Percentiles rank a stretch among this genome's conserved stretches.
phyloP scores from a whole-genome alignment of 2,113 vertebrate genomes.

The Periophthalmus modestus region DNA sequence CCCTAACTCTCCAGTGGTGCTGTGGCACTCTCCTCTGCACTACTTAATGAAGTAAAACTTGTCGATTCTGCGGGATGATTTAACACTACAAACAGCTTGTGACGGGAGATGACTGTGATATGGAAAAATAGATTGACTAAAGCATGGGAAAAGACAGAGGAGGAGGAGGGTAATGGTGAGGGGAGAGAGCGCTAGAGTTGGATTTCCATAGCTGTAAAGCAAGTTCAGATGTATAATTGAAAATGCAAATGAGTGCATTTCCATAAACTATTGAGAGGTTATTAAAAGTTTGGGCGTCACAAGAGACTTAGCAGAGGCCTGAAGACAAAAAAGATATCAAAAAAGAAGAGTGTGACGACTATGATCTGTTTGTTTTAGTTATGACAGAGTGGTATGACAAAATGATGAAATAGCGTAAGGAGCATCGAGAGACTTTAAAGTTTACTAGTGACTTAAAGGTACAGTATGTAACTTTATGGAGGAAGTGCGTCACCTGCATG shows the following conservation, averaged over 20 bases:
- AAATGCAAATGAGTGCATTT: background rate
- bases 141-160: background rate
- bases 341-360: background rate
- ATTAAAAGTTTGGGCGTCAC: background rate
- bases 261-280: slow-evolving; percentile 6
- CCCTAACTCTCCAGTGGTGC: slow-evolving; percentile 38
- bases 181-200: background rate
- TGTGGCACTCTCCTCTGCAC: slow-evolving; percentile 42
- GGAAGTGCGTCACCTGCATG: too few relatives aligned
- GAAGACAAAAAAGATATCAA: background rate
- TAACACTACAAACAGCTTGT: slow-evolving; percentile 53
- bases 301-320: background rate
- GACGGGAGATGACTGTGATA: slow-evolving; percentile 20
- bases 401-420: background rate
- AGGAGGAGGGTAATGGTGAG: background rate
- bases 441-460: background rate
- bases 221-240: background rate
- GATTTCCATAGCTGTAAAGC: background rate
- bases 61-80: slow-evolving; percentile 53
- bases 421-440: background rate
- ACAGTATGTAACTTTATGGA: too few relatives aligned
- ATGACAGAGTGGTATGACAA: too few relatives aligned
- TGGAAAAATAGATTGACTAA: slow-evolving; percentile 27
- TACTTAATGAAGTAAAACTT: slow-evolving; percentile 65
- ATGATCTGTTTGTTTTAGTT: background rate